Evolutionary conservation across 2,113 vertebrate species (phyloP).

Genomic region (Leuciscus idus): DNA sequence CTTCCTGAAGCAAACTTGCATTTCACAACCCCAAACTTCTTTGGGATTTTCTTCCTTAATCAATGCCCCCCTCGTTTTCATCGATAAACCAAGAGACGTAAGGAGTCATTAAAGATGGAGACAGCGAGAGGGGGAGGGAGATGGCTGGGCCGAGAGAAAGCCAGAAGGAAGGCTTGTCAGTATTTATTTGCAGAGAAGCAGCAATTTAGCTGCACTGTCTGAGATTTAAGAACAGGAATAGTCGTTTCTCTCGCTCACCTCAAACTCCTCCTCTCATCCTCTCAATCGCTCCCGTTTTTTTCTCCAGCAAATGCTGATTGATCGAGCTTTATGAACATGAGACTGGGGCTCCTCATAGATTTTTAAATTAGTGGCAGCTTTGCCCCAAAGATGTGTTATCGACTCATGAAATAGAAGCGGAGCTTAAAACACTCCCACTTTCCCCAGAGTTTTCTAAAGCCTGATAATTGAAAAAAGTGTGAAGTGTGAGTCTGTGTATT

Average conservation of each 20-base stretch:
- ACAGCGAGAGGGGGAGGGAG: conserved; percentile 20
- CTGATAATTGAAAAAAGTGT: conserved; percentile 81
- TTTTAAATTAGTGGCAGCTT: conserved; percentile 85
- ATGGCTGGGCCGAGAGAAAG: conserved; percentile 37
- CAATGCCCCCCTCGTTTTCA: conserved; percentile 59
- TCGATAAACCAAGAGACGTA: conserved; percentile 59
- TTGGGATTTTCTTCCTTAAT: conserved; percentile 58
- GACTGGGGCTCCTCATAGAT: conserved; percentile 78
- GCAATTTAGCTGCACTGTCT: conserved; percentile 48
- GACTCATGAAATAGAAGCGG: conserved; percentile 82
- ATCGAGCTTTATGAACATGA: conserved; percentile 79
- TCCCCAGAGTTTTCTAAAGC: conserved; percentile 78
- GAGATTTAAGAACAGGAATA: conserved; percentile 53
- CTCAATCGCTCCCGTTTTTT: conserved; percentile 47
- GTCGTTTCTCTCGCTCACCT: conserved; percentile 33
- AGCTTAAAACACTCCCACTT: conserved; percentile 76
- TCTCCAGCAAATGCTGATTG: conserved; percentile 68
- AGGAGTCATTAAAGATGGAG: conserved; percentile 20
- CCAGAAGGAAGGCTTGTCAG: conserved; percentile 56
- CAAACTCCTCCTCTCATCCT: conserved; percentile 20
- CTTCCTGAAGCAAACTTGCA: conserved; percentile 45
- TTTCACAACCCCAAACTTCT: conserved; percentile 56
- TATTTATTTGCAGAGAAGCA: conserved; percentile 60
- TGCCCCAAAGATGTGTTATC: conserved; percentile 84
- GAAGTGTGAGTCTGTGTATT: conserved; percentile 55